Evolutionary conservation across 1,140 invertebrate genomes (phyloP).

Genomic region (Acyrthosiphon pisum): DNA sequence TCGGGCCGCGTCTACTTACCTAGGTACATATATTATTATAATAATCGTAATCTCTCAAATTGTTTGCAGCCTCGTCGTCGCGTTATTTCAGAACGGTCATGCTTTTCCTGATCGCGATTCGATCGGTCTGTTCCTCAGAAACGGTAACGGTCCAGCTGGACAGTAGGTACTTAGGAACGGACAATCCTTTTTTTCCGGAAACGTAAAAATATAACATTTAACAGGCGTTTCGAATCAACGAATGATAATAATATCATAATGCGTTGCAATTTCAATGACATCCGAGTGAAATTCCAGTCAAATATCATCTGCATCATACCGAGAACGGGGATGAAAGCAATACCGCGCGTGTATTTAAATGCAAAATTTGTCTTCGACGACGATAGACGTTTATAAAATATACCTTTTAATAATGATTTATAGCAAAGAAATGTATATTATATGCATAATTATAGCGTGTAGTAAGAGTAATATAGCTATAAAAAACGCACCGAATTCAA

Average conservation of each 20-base stretch:
- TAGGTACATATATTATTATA: not conserved
- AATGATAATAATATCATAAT: not conserved
- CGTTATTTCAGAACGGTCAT: not conserved
- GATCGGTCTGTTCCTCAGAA: not conserved
- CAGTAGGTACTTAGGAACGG: not conserved
- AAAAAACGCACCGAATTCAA: not conserved
- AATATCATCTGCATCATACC: not conserved
- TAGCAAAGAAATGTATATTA: not conserved
- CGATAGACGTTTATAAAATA: not conserved
- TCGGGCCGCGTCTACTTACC: not conserved
- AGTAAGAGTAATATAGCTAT: not conserved
- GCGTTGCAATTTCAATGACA: not conserved
- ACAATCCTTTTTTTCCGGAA: not conserved
- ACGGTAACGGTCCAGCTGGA: not conserved
- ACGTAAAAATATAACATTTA: not conserved
- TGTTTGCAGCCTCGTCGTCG: not conserved
- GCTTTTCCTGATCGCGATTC: not conserved
- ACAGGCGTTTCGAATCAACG: not conserved
- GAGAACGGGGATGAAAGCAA: not conserved
- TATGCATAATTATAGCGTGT: not conserved
- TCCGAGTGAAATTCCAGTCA: not conserved
- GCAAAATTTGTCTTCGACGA: not conserved
- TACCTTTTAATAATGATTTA: not conserved
- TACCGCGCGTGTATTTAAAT: not conserved
- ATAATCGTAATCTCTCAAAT: not conserved